Percentiles rank a stretch among this genome's conserved stretches.
These are phyloP conservation scores for Coreius guichenoti DNA, from an alignment of 2,797 vertebrate species.

Conservation along the genomic window DNA sequence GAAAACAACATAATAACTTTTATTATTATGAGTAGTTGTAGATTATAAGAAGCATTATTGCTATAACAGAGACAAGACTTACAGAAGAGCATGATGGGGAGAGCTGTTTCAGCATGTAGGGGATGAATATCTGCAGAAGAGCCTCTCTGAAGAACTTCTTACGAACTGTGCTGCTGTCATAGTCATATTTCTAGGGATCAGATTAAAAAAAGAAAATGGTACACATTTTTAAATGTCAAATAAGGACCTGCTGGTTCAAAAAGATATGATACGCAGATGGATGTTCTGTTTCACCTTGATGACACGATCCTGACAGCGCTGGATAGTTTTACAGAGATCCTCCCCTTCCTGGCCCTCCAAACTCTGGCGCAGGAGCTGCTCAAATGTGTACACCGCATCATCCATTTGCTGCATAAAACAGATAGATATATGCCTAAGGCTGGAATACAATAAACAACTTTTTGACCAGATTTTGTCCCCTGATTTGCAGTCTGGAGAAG, in stretches of 20 bases:
- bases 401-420: conserved; percentile 89
- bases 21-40: not conserved
- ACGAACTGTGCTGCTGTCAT: conserved; percentile 94
- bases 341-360: conserved; percentile 84
- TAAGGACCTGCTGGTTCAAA: not conserved
- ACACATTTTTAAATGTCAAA: not conserved
- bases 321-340: conserved; percentile 88
- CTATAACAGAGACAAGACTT: conserved; percentile 8
- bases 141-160: conserved; percentile 98
- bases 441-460: not conserved
- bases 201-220: not conserved
- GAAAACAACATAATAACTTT: accelerated
- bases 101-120: conserved; percentile 95
- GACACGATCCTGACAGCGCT: conserved; percentile 93
- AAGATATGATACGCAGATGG: not conserved
- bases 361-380: conserved; percentile 93
- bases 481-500: not conserved
- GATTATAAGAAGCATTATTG: not conserved
- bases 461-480: not conserved
- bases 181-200: conserved; percentile 88
- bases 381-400: conserved; percentile 89
- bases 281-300: conserved; percentile 83
- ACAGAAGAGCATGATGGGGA: conserved; percentile 79
- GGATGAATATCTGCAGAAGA: conserved; percentile 94
- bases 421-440: not conserved